Evolutionary conservation across 2,797 vertebrate genomes (phyloP).

Genomic region (Morelia viridis): DNA sequence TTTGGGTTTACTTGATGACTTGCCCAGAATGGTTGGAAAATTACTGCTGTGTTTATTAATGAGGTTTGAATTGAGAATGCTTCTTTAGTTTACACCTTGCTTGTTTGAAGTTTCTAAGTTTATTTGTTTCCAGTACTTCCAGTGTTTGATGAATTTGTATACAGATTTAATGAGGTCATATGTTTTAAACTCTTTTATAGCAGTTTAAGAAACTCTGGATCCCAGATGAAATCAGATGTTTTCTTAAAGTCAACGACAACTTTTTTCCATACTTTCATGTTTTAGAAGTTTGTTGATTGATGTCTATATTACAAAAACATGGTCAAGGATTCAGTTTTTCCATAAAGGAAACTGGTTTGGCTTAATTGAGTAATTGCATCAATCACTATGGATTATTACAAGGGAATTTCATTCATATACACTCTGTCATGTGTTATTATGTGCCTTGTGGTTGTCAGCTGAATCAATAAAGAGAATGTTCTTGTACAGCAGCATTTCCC

Average conservation of each 20-base stretch:
- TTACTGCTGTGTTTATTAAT: background rate
- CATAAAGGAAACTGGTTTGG: background rate
- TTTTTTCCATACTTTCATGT: slow-evolving; percentile 28
- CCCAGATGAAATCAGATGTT: slow-evolving; percentile 27
- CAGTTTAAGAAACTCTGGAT: slow-evolving; percentile 8
- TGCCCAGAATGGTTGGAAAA: background rate
- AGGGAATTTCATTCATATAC: background rate
- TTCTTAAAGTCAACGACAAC: slow-evolving; percentile 21
- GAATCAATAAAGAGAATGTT: background rate
- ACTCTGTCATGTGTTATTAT: background rate
- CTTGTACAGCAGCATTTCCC: background rate
- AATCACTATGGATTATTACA: slow-evolving; percentile 6
- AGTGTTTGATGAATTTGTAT: slow-evolving; percentile 7
- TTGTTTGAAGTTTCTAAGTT: slow-evolving; percentile 2
- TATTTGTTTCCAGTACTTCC: slow-evolving; percentile 2
- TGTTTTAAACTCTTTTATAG: slow-evolving; percentile 29
- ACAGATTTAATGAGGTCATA: slow-evolving; percentile 25
- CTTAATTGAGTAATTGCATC: background rate
- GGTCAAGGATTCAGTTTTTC: background rate
- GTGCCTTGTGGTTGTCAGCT: background rate
- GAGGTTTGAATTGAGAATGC: background rate
- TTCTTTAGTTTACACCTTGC: background rate
- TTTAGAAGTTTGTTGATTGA: slow-evolving; percentile 8
- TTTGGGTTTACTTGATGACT: background rate
- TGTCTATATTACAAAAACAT: slow-evolving; percentile 4